These are phyloP conservation scores for Diarsia dahlii DNA, from an alignment of 2,888 invertebrate species.

Conservation along the genomic window DNA sequence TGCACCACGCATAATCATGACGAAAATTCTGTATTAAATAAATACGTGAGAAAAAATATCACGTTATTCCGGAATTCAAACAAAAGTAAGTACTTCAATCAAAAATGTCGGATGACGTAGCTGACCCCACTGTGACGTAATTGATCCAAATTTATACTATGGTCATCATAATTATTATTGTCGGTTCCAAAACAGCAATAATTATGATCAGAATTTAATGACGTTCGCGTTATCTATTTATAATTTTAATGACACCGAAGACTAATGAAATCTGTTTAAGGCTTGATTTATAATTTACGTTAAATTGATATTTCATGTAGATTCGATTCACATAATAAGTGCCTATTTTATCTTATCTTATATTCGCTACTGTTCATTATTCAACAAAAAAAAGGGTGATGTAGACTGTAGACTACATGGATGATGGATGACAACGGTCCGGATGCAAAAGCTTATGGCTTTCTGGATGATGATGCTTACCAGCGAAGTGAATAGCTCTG, in stretches of 20 bases:
- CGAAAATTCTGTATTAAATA: background rate
- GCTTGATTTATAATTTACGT: conserved; percentile 17
- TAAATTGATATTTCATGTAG: background rate
- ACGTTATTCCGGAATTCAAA: conserved; percentile 27
- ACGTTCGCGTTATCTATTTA: conserved; percentile 68
- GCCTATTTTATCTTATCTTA: background rate
- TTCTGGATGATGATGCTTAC: too few relatives aligned
- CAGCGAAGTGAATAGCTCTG: too few relatives aligned
- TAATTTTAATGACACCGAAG: conserved; percentile 53
- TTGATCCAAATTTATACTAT: conserved; percentile 34
- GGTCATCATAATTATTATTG: conserved; percentile 34
- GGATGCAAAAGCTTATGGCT: too few relatives aligned
- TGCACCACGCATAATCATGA: conserved; percentile 1
- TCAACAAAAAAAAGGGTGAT: too few relatives aligned
- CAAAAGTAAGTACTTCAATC: conserved; percentile 13
- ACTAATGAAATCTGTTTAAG: conserved; percentile 19
- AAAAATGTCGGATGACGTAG: conserved; percentile 10
- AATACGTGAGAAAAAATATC: conserved; percentile 5
- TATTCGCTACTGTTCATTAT: background rate
- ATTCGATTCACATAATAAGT: background rate
- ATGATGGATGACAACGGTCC: too few relatives aligned
- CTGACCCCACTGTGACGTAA: conserved; percentile 39
- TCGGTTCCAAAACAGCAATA: conserved; percentile 26
- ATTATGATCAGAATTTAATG: conserved; percentile 47
- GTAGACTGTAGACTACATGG: too few relatives aligned